Base-by-base conservation (phyloP, 2,113 vertebrate genomes). In the Rhea americana region DNA sequence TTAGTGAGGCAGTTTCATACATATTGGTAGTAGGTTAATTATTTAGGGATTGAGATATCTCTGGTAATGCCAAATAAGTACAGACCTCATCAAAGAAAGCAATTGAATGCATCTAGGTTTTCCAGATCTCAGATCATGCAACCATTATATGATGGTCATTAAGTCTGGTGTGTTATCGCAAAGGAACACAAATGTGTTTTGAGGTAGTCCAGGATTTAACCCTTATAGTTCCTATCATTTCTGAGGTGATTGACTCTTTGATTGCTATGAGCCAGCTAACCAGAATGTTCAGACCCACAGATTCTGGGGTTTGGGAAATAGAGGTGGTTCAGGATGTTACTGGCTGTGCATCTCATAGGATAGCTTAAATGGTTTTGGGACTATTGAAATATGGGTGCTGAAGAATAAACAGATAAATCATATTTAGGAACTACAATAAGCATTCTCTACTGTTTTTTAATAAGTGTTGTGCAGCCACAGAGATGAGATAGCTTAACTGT, bases 11-110 rank as follows among this genome's bases (percentile, higher is more conserved):
- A 97, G 97, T 97, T 98, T 97, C 96, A 86, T 84, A 75, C 14
- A 12, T 95, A 93, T 96, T 97, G 96, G 97, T 88, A 97, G 95
- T 92, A 96, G 94, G 94, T 98, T 97, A 98, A 98, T 98, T 98
- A 97, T 97, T 97, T 96, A 97, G 96, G 90, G 96, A 97, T 97
- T 97, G 96, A 97, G 95, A 93, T 97, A 80, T 96, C 97, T 92
- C 88, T 95, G 96, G 95, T 94, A 94, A 97, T 91, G 95, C 79
- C 95, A 95, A 89, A 94, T 96, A 97, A 97, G 97, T 89, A 91
- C 91, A 91, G 91, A 95, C 84, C 77, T 97, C 66, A 94, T 97
- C 91, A 97, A 89, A 59, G 70, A 91, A 89, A 93, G 55, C 89
- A 83, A 53, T 58, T 92, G 91, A 71, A 96, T 85, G 61, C 10